Conservation (phyloP, 2,888 invertebrate species). For the Drosophila stalkeri region DNA sequence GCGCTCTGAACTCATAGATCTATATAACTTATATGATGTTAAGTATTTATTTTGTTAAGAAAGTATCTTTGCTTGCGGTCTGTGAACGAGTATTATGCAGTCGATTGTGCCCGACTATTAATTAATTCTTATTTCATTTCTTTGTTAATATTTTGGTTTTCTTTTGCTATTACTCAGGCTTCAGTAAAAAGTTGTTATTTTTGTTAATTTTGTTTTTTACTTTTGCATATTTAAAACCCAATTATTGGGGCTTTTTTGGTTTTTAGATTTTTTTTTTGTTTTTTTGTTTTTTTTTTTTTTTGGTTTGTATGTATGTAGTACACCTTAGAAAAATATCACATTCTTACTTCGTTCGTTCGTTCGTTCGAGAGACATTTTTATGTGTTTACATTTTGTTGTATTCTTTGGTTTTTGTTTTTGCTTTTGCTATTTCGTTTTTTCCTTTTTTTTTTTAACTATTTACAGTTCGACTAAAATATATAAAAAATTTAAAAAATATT, state of each 20-base stretch:
- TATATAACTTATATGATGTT: background rate
- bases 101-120: background rate
- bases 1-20: too few relatives aligned
- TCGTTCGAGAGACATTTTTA: constrained; percentile 84
- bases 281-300: constrained; percentile 32
- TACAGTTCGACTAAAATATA: constrained; percentile 75
- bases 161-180: constrained; percentile 51
- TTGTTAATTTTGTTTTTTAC: constrained; percentile 20
- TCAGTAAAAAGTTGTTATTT: constrained; percentile 57
- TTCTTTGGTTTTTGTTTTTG: constrained; percentile 51
- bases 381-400: constrained; percentile 61
- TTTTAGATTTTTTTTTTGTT: constrained; percentile 34
- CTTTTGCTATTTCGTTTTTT: constrained; percentile 57
- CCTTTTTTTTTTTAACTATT: constrained; percentile 48
- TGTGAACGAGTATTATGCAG: constrained; percentile 3
- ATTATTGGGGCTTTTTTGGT: background rate
- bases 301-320: constrained; percentile 73
- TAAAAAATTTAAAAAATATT: constrained; percentile 83
- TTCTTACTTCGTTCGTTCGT: constrained; percentile 84
- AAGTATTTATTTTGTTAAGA: background rate
- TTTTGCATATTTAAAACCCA: constrained; percentile 40
- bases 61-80: background rate
- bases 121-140: constrained; percentile 15
- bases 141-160: constrained; percentile 44
- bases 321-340: constrained; percentile 85